Evolutionary conservation across 2,113 vertebrate species (phyloP).

Genomic region (Poeciliopsis occidentalis): DNA sequence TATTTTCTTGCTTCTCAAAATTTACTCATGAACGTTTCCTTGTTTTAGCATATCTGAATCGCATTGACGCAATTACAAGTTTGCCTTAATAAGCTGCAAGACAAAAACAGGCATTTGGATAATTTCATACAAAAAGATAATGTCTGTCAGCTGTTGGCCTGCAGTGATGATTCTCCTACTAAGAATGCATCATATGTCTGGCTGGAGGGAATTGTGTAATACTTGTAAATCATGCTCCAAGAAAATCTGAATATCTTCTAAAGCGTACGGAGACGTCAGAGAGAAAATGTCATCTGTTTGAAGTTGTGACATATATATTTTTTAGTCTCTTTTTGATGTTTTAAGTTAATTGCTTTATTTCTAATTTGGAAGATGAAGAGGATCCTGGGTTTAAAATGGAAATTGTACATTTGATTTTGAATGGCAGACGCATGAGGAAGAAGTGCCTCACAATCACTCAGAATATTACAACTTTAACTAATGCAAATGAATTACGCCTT

Average conservation of each 20-base stretch:
- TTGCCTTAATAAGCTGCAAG: conserved; percentile 22
- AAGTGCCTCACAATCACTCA: neutral
- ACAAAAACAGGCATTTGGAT: conserved; percentile 30
- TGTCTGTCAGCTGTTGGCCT: conserved; percentile 22
- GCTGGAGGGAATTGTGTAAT: conserved; percentile 23
- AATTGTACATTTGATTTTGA: neutral
- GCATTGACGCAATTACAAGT: conserved; percentile 8
- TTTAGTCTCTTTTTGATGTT: neutral
- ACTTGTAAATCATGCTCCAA: conserved; percentile 30
- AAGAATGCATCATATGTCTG: conserved; percentile 14
- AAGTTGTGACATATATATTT: neutral
- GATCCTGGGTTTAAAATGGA: neutral
- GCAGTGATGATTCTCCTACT: conserved; percentile 7
- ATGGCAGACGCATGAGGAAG: neutral
- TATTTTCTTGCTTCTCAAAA: neutral
- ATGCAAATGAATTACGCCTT: neutral
- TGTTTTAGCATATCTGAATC: neutral
- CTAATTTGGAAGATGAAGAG: neutral
- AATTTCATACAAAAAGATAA: conserved; percentile 22
- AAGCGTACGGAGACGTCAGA: neutral
- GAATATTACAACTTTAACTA: neutral
- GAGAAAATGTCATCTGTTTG: neutral
- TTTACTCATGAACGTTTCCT: neutral
- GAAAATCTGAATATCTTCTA: conserved; percentile 14
- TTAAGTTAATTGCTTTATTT: neutral